Conservation (phyloP, 2,888 invertebrate genomes). For the Philereme vetulata region DNA sequence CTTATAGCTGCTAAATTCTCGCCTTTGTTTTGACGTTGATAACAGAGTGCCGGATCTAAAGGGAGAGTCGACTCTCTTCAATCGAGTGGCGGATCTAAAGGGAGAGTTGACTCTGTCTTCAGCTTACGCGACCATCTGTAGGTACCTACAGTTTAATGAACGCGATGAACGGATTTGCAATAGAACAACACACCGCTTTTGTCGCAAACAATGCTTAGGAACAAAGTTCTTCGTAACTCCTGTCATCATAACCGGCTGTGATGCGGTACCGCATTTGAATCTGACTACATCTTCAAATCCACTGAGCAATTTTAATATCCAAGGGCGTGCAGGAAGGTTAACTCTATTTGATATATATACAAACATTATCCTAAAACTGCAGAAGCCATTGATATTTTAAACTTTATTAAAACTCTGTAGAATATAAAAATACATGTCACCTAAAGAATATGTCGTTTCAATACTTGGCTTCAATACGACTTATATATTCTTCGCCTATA, state of each 20-base stretch:
- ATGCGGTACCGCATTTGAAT: slow-evolving; percentile 21
- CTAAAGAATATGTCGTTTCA: slow-evolving; percentile 4
- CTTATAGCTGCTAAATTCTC: no score
- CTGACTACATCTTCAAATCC: slow-evolving; percentile 19
- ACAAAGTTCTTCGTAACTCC: slow-evolving; percentile 30
- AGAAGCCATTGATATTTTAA: slow-evolving; percentile 19
- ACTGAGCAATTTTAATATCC: slow-evolving; percentile 6
- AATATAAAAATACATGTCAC: slow-evolving; percentile 26
- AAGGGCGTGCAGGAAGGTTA: slow-evolving; percentile 18
- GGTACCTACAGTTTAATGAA: slow-evolving; percentile 39
- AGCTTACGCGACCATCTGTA: slow-evolving; percentile 32
- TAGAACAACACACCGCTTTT: slow-evolving; percentile 33
- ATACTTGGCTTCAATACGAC: slow-evolving; percentile 39
- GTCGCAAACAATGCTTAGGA: slow-evolving; percentile 28
- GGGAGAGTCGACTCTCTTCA: slow-evolving; percentile 16
- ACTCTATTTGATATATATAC: slow-evolving; percentile 8
- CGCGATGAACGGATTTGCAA: slow-evolving; percentile 28
- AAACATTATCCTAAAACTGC: slow-evolving; percentile 7
- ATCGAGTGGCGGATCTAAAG: slow-evolving; percentile 16
- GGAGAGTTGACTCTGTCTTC: slow-evolving; percentile 18
- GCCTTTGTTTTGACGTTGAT: slow-evolving; percentile 18
- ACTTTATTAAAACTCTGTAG: slow-evolving; percentile 42
- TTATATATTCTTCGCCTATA: slow-evolving; percentile 59
- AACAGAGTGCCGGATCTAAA: slow-evolving; percentile 12
- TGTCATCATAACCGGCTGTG: slow-evolving; percentile 20